Conservation (phyloP, 2,113 vertebrate genomes). For the Xiphias gladius region DNA sequence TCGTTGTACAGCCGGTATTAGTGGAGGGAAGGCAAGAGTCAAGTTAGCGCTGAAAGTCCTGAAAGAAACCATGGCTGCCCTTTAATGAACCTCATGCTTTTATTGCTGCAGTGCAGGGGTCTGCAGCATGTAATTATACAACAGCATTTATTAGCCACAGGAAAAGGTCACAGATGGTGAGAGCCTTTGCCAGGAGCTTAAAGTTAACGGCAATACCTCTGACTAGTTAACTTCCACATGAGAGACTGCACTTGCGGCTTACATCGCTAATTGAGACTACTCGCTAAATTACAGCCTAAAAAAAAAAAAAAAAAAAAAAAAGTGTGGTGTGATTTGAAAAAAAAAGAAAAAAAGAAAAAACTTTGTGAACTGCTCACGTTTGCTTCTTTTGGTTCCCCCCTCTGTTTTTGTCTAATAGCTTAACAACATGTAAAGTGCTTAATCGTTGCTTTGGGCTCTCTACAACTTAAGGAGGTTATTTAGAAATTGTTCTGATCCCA, state of each 20-base stretch:
- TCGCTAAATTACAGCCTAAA: not conserved
- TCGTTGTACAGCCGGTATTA: constrained; percentile 29
- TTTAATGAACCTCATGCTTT: constrained; percentile 60
- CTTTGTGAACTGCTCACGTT: not conserved
- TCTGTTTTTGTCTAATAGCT: not conserved
- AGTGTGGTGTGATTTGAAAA: not conserved
- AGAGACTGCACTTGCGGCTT: not conserved
- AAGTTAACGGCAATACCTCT: constrained; percentile 29
- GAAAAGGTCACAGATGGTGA: constrained; percentile 67
- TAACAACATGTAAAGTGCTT: not conserved
- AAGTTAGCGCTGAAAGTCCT: constrained; percentile 49
- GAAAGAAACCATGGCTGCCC: constrained; percentile 51
- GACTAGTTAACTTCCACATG: not conserved
- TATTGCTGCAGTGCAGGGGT: constrained; percentile 40
- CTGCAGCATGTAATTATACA: constrained; percentile 59
- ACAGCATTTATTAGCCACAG: constrained; percentile 53
- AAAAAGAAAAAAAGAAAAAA: not conserved
- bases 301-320: not conserved
- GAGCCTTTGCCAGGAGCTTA: constrained; percentile 29
- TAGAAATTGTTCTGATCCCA: constrained; percentile 2
- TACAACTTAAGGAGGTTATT: not conserved
- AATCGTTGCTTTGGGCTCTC: not conserved
- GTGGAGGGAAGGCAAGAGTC: constrained; percentile 26
- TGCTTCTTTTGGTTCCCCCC: not conserved
- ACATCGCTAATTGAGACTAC: constrained; percentile 15